These are phyloP conservation scores for Coregonus suidteri DNA, from an alignment of 2,797 vertebrate genomes.

Conservation along the genomic window DNA sequence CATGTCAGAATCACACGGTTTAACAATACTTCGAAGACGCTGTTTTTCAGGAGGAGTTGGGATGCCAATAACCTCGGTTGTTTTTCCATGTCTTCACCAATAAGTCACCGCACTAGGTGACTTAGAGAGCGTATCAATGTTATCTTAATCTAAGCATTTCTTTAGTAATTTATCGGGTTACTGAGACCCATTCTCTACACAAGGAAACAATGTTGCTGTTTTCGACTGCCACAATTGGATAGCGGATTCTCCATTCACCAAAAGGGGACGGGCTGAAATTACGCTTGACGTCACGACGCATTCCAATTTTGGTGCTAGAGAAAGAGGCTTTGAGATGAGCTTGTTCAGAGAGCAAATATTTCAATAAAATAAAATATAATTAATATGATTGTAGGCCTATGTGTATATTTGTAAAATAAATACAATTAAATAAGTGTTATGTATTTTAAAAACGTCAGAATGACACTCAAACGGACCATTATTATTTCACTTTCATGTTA, in stretches of 20 bases:
- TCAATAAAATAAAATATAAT: background rate
- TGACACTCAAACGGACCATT: background rate
- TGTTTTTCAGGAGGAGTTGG: constrained; percentile 79
- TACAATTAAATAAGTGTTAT: background rate
- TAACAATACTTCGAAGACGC: constrained; percentile 81
- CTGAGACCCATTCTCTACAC: background rate
- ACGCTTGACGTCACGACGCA: constrained; percentile 49
- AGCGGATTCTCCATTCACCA: constrained; percentile 62
- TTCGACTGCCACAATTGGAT: constrained; percentile 35
- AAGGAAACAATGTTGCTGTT: background rate
- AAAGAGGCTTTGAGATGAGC: background rate
- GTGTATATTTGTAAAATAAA: background rate
- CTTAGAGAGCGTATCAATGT: constrained; percentile 27
- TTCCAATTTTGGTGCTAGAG: constrained; percentile 27
- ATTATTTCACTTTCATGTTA: background rate
- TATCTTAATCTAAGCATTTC: constrained; percentile 58
- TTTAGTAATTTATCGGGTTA: background rate
- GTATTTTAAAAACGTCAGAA: background rate
- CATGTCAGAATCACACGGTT: constrained; percentile 79
- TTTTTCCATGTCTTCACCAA: constrained; percentile 66
- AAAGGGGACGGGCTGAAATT: constrained; percentile 46
- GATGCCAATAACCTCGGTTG: constrained; percentile 71
- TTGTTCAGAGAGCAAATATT: constrained; percentile 47
- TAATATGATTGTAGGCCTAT: background rate
- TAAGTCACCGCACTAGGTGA: constrained; percentile 29